Evolutionary conservation across 2,113 vertebrate species (phyloP).

Genomic region (Melanostigma gelatinosum): DNA sequence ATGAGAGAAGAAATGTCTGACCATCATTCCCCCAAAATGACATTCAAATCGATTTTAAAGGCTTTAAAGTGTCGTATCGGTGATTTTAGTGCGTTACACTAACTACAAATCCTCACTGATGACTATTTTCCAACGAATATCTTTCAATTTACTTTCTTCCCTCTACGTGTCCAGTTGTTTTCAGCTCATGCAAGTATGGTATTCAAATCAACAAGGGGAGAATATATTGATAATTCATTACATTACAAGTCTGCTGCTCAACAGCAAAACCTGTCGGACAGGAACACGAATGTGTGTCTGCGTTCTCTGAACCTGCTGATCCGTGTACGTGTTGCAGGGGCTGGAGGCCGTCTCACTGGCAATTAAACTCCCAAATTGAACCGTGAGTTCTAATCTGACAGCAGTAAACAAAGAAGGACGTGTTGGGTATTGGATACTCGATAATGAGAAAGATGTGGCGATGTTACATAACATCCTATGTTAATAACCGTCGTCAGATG

Average conservation of each 20-base stretch:
- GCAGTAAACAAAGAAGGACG: neutral
- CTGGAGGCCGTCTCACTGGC: neutral
- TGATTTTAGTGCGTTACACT: too few species aligned
- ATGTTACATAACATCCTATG: neutral
- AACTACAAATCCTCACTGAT: too few species aligned
- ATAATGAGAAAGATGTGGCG: neutral
- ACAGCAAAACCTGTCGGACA: neutral
- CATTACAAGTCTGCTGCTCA: neutral
- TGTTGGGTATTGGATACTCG: neutral
- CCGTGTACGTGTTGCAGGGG: neutral
- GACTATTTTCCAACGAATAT: too few species aligned
- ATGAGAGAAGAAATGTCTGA: too few species aligned
- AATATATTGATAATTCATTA: neutral
- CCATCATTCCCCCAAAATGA: too few species aligned
- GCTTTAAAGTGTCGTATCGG: too few species aligned
- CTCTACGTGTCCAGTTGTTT: neutral
- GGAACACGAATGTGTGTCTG: neutral
- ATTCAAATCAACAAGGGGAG: neutral
- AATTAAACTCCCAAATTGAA: constrained; percentile 4
- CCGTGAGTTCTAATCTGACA: neutral
- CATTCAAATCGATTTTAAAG: too few species aligned
- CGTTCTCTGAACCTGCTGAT: neutral
- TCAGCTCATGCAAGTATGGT: neutral
- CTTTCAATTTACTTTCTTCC: neutral
- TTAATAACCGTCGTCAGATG: neutral